Percentiles rank a stretch among this genome's conserved stretches.
Evolutionary conservation across 2,113 vertebrate species (phyloP).

Genomic region (Cathartes aura): DNA sequence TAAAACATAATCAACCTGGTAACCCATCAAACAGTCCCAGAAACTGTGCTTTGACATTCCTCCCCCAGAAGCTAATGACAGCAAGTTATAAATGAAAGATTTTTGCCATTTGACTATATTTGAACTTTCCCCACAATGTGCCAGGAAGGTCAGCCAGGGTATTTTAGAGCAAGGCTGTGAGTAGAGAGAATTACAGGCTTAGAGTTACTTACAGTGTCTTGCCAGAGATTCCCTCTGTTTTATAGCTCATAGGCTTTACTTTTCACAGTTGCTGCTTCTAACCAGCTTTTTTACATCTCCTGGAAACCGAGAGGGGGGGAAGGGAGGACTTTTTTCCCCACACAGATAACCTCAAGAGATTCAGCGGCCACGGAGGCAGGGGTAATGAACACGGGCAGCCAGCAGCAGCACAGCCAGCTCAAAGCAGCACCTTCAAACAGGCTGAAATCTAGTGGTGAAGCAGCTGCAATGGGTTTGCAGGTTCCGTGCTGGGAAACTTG

Average conservation of each 20-base stretch:
- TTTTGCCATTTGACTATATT: conserved; percentile 19
- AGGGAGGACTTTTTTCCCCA: not conserved
- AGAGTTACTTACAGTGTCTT: not conserved
- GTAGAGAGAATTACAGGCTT: conserved; percentile 18
- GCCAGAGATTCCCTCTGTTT: conserved; percentile 49
- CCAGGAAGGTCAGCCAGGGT: conserved; percentile 41
- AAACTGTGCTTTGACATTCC: not conserved
- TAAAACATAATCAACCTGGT: not conserved
- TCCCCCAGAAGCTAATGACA: conserved; percentile 7
- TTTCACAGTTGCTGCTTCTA: conserved; percentile 22
- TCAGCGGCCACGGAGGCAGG: not conserved
- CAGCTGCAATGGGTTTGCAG: not conserved
- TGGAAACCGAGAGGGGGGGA: not conserved
- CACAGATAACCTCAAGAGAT: not conserved
- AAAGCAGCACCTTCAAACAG: not conserved
- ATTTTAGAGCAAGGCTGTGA: conserved; percentile 4
- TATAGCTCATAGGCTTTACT: conserved; percentile 28
- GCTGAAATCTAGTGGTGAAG: not conserved
- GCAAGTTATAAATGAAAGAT: conserved; percentile 2
- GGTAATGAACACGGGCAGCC: not conserved
- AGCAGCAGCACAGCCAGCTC: rapidly evolving
- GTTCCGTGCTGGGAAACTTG: not conserved
- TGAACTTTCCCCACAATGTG: conserved; percentile 16
- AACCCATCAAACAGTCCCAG: not conserved
- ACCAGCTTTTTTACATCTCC: not conserved